Evolutionary conservation across 2,888 invertebrate species (phyloP).

Genomic region (Marasmarcha lunaedactyla): DNA sequence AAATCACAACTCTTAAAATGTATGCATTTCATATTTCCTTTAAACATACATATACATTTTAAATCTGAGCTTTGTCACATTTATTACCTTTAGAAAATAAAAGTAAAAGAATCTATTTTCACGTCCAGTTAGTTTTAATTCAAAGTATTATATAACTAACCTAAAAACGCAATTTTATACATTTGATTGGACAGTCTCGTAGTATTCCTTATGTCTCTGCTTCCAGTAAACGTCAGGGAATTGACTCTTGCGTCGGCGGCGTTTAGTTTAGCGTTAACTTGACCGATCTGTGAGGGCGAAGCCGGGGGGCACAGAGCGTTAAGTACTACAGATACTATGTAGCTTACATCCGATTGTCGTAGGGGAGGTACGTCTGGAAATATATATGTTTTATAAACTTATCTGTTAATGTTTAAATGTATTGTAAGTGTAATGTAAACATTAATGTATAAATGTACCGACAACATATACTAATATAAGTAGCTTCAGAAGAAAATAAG

Average conservation of each 20-base stretch:
- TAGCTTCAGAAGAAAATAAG: too few species aligned
- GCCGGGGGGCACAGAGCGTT: slow-evolving; percentile 79
- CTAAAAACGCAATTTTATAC: slow-evolving; percentile 85
- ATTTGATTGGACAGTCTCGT: slow-evolving; percentile 82
- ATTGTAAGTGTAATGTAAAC: background rate
- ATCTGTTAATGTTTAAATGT: background rate
- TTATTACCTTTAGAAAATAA: too few species aligned
- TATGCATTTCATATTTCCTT: too few species aligned
- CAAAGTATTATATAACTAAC: slow-evolving; percentile 53
- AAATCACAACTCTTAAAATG: too few species aligned
- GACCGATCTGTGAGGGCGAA: slow-evolving; percentile 78
- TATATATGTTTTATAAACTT: background rate
- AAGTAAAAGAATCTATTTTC: too few species aligned
- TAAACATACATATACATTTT: too few species aligned
- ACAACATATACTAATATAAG: too few species aligned
- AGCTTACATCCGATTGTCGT: slow-evolving; percentile 90
- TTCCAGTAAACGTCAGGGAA: slow-evolving; percentile 84
- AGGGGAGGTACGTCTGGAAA: slow-evolving; percentile 87
- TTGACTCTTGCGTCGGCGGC: slow-evolving; percentile 80
- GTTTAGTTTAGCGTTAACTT: slow-evolving; percentile 78
- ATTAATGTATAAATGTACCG: too few species aligned
- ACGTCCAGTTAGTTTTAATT: too few species aligned
- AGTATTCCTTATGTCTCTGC: slow-evolving; percentile 82
- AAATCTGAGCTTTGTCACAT: too few species aligned
- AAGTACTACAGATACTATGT: slow-evolving; percentile 89